These are phyloP conservation scores for Hirtodrosophila duncani DNA, from an alignment of 2,888 invertebrate species.

Conservation along the genomic window DNA sequence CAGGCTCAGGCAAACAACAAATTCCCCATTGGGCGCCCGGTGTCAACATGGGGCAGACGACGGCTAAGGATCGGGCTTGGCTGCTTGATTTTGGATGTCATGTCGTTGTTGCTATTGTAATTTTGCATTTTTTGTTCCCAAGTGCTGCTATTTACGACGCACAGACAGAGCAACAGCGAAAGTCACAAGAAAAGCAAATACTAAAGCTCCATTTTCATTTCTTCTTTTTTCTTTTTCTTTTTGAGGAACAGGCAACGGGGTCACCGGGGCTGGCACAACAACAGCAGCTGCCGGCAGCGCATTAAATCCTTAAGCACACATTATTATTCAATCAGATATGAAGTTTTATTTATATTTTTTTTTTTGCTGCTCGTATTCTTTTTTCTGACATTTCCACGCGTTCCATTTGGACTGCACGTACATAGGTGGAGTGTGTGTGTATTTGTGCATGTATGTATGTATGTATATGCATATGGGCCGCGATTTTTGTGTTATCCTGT, in stretches of 20 bases:
- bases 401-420: not conserved
- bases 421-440: slow-evolving; percentile 17
- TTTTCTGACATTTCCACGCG: not conserved
- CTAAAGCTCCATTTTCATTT: slow-evolving; percentile 3
- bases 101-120: slow-evolving; percentile 22
- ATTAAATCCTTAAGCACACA: slow-evolving; percentile 72
- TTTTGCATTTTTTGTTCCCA: slow-evolving; percentile 49
- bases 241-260: slow-evolving; percentile 14
- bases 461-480: too few relatives aligned
- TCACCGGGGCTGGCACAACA: slow-evolving; percentile 3
- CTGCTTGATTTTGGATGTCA: slow-evolving; percentile 15
- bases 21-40: slow-evolving; percentile 50
- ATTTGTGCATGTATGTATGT: slow-evolving; percentile 1
- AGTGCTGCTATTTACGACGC: slow-evolving; percentile 31
- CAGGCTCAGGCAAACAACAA: slow-evolving; percentile 50
- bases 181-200: slow-evolving; percentile 32
- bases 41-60: slow-evolving; percentile 24
- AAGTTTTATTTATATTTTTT: slow-evolving; percentile 48
- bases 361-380: slow-evolving; percentile 6
- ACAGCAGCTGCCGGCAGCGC: slow-evolving; percentile 51
- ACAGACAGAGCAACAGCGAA: slow-evolving; percentile 12
- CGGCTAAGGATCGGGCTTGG: slow-evolving; percentile 4
- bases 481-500: too few relatives aligned
- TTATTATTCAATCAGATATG: slow-evolving; percentile 75
- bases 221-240: slow-evolving; percentile 2